phyloP scores from a whole-genome alignment of 2,888 invertebrate genomes.

The Drosophila lutescens region DNA sequence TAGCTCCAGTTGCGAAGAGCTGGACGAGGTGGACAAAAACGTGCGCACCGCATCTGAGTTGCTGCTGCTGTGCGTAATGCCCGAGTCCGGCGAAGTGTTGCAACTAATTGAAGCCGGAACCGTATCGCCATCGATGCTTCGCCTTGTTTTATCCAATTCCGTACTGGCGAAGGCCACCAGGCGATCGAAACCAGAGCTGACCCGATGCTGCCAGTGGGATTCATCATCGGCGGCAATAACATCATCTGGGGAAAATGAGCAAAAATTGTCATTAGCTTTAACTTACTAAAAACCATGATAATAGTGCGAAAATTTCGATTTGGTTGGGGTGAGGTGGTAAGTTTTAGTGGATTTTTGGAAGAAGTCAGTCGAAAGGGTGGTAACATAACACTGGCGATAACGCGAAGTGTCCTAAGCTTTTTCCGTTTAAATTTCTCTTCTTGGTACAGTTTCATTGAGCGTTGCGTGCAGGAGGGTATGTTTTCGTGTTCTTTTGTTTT shows the following conservation, averaged over 20 bases:
- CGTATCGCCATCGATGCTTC: conserved; percentile 90
- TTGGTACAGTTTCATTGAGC: conserved; percentile 39
- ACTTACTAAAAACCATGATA: too few species aligned
- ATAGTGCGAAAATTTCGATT: conserved; percentile 14
- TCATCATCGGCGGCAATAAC: conserved; percentile 89
- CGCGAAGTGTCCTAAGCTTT: conserved; percentile 22
- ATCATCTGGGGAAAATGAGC: conserved; percentile 75
- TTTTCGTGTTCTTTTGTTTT: conserved; percentile 17
- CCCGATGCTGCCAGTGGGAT: conserved; percentile 96
- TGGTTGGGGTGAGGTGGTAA: conserved; percentile 21
- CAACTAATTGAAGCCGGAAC: conserved; percentile 86
- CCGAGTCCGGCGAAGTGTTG: conserved; percentile 94
- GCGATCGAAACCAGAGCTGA: conserved; percentile 96
- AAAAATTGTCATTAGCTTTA: background rate
- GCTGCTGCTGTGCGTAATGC: conserved; percentile 89
- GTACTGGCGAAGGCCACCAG: conserved; percentile 96
- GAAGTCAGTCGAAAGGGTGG: conserved; percentile 9
- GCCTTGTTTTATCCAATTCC: conserved; percentile 93
- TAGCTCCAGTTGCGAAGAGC: conserved; percentile 84
- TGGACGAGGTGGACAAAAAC: conserved; percentile 85
- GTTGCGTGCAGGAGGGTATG: conserved; percentile 30
- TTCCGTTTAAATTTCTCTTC: conserved; percentile 4
- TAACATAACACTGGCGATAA: conserved; percentile 7
- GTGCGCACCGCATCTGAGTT: conserved; percentile 83
- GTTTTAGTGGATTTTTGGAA: conserved; percentile 1